Evolutionary conservation across 2,888 invertebrate genomes (phyloP).

Genomic region (Dryobota labecula): DNA sequence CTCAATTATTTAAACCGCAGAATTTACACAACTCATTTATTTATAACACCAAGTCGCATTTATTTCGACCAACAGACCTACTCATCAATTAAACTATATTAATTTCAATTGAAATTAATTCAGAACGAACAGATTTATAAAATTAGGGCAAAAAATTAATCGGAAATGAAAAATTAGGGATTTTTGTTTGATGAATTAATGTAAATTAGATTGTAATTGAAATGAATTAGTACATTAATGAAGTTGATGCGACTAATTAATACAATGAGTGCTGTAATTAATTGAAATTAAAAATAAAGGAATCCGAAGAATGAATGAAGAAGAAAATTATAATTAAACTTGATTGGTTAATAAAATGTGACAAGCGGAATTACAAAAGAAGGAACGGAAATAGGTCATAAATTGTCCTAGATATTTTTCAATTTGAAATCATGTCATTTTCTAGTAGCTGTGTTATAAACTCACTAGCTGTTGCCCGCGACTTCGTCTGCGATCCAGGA

Average conservation of each 20-base stretch:
- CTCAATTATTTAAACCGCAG: not conserved
- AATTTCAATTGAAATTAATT: conserved; percentile 38
- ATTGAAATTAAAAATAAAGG: conserved; percentile 45
- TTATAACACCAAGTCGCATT: conserved; percentile 28
- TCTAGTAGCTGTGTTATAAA: not conserved
- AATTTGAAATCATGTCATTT: not conserved
- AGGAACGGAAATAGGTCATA: not conserved
- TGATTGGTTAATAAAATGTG: conserved; percentile 26
- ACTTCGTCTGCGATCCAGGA: too few species aligned
- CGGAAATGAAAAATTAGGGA: conserved; percentile 45
- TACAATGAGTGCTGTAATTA: conserved; percentile 46
- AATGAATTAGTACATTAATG: conserved; percentile 51
- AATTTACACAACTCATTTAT: conserved; percentile 25
- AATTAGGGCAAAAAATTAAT: conserved; percentile 34
- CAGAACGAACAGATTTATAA: conserved; percentile 32
- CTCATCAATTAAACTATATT: conserved; percentile 23
- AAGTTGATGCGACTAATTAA: conserved; percentile 47
- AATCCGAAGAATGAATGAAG: conserved; percentile 14
- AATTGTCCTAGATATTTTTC: not conserved
- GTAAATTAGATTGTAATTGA: conserved; percentile 51
- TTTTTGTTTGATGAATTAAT: conserved; percentile 35
- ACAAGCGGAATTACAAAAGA: not conserved
- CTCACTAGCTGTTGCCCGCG: too few species aligned
- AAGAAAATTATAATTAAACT: conserved; percentile 17
- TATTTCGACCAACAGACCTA: conserved; percentile 10